Percentiles rank a stretch among this genome's conserved stretches.
Evolutionary conservation across 2,888 invertebrate genomes (phyloP).

Genomic region (Cephalotes varians): DNA sequence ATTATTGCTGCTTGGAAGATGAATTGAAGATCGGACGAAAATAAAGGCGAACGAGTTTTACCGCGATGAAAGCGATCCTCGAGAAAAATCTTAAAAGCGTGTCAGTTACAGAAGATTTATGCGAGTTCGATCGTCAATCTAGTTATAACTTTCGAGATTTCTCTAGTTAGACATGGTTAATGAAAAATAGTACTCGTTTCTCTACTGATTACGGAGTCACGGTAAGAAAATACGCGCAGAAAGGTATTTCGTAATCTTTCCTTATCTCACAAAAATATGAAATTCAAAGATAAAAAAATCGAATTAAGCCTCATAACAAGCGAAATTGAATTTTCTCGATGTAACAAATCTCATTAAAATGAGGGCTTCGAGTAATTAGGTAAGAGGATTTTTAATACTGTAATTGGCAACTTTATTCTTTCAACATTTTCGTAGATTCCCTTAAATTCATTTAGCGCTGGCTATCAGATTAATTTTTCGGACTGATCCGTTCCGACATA

Average conservation of each 20-base stretch:
- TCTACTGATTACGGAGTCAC: neutral
- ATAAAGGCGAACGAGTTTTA: constrained; percentile 40
- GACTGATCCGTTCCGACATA: neutral
- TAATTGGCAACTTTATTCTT: neutral
- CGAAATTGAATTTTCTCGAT: neutral
- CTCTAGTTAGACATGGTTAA: constrained; percentile 28
- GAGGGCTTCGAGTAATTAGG: neutral
- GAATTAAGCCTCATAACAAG: neutral
- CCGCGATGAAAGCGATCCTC: constrained; percentile 37
- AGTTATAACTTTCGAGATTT: constrained; percentile 46
- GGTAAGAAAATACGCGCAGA: neutral
- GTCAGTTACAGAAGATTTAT: constrained; percentile 52
- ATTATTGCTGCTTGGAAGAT: constrained; percentile 23
- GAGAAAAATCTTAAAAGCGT: constrained; percentile 50
- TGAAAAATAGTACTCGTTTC: constrained; percentile 38
- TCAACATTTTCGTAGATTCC: neutral
- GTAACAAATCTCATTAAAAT: neutral
- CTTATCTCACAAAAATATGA: neutral
- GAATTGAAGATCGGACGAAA: constrained; percentile 36
- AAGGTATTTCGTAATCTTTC: constrained; percentile 14
- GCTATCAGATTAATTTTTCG: neutral
- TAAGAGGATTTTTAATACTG: neutral
- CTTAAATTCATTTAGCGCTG: neutral
- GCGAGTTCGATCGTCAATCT: constrained; percentile 49
- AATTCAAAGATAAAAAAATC: neutral